Conservation (phyloP, 2,113 vertebrate species). For the Istiophorus platypterus region DNA sequence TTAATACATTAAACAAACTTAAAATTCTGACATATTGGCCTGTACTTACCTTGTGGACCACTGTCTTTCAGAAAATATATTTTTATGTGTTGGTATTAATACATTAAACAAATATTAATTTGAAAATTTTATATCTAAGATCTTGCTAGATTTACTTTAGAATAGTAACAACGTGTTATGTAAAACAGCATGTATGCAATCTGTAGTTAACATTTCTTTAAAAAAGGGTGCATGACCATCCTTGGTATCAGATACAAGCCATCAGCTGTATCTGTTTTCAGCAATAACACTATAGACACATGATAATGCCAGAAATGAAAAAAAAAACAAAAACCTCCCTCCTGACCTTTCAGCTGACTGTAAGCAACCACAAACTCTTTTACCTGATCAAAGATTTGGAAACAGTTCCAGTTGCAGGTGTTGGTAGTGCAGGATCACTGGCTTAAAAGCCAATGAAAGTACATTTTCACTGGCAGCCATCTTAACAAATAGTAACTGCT, state of each 20-base stretch:
- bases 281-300: not conserved
- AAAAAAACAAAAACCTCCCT: too few relatives aligned
- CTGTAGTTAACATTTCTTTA: too few relatives aligned
- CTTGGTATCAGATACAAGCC: not conserved
- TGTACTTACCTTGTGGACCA: too few relatives aligned
- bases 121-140: too few relatives aligned
- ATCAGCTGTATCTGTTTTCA: not conserved
- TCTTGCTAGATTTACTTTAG: too few relatives aligned
- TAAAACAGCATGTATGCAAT: not conserved
- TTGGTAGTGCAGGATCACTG: conserved; percentile 6
- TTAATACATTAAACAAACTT: too few relatives aligned
- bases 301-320: not conserved
- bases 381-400: not conserved
- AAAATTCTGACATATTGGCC: too few relatives aligned
- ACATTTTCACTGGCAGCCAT: conserved; percentile 11
- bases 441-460: conserved; percentile 34
- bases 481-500: conserved; percentile 3
- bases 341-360: not conserved
- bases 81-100: too few relatives aligned
- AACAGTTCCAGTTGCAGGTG: not conserved
- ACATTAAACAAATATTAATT: too few relatives aligned
- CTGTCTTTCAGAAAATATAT: too few relatives aligned
- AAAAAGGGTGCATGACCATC: not conserved
- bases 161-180: too few relatives aligned
- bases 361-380: conserved; percentile 1